These are phyloP conservation scores for Ricordea florida DNA, from an alignment of 92 coral and sea anemone species.

Conservation along the genomic window DNA sequence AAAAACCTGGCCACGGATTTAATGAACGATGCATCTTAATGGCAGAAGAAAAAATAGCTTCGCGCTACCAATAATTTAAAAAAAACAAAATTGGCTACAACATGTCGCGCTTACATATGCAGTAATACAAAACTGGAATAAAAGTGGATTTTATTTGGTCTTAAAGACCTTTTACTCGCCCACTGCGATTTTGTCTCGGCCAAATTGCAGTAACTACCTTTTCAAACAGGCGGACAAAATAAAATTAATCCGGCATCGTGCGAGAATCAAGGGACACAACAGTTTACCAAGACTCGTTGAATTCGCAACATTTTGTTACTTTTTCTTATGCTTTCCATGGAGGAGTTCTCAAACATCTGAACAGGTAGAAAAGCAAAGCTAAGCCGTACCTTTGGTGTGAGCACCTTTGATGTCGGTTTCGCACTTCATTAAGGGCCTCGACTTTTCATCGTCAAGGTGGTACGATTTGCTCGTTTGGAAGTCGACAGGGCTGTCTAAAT, in stretches of 20 bases:
- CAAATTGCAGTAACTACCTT: no score
- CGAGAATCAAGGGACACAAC: no score
- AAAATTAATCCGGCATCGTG: no score
- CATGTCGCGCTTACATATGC: no score
- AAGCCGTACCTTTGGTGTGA: not conserved
- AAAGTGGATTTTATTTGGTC: slow-evolving; percentile 19
- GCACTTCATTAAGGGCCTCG: not conserved
- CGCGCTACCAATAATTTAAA: no score
- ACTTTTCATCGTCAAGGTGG: not conserved
- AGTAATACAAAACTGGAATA: no score
- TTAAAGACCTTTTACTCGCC: not conserved
- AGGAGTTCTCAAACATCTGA: no score
- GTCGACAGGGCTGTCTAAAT: not conserved
- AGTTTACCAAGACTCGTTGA: not conserved
- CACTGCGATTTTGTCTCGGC: not conserved
- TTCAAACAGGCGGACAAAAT: no score
- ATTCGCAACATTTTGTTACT: slow-evolving; percentile 9
- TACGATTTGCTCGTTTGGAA: not conserved
- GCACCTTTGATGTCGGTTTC: slow-evolving; percentile 3
- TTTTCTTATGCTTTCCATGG: not conserved
- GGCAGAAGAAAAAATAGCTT: no score
- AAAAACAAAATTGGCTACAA: no score
- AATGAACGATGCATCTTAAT: no score
- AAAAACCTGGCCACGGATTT: no score
- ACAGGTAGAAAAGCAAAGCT: not conserved